Base-by-base conservation (phyloP, 2,113 vertebrate species). In the Epinephelus fuscoguttatus region DNA sequence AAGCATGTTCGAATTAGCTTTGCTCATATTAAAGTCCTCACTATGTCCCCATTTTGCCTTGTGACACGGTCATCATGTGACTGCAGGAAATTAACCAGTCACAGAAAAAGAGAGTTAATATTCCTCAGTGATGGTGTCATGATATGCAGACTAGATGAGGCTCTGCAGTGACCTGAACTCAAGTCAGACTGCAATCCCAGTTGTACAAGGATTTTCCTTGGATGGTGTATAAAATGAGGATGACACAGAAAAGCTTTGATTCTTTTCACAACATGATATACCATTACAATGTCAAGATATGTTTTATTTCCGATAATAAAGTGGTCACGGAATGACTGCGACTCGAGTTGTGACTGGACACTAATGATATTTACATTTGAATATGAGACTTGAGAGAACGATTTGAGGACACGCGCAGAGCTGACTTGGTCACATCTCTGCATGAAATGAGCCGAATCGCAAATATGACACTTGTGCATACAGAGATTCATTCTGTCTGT, bases 311-410 rank as follows among this genome's bases (percentile, higher is more conserved):
- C 10, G 4, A 70, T 10, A 60, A 47, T 61, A 59, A 71, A 67
- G 50, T 18, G 21, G 42, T 7, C 40, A 17, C 13, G 45, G 23
- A 4, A 37, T 6, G 6, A 50, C 1, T 60, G 45, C 71, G 53
- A 61, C 55, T 70, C 17, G 18, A 72, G 66, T 45, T 62, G 47
- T 37, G 33, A 70, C 61, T 59, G 55, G 40, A 71, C 30, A 42
- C 37, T 25, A 61, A 75, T 62, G 50, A 53, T 30, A 70, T 76
- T 60, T 80, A 77, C 23, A 78, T 76, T 74, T 69, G 9, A 23
- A 80, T 62, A 19, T 17, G 21, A 78, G 25, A 23, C 40, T 27
- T 11, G 0, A 18, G 55, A 69, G 64, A 50, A 19, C 1, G 11
- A 59, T 37, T 68, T 59, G 33, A 62, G 23, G 21, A 52, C 80